phyloP scores from a whole-genome alignment of 1,140 invertebrate species.

The Zeugodacus cucurbitae region DNA sequence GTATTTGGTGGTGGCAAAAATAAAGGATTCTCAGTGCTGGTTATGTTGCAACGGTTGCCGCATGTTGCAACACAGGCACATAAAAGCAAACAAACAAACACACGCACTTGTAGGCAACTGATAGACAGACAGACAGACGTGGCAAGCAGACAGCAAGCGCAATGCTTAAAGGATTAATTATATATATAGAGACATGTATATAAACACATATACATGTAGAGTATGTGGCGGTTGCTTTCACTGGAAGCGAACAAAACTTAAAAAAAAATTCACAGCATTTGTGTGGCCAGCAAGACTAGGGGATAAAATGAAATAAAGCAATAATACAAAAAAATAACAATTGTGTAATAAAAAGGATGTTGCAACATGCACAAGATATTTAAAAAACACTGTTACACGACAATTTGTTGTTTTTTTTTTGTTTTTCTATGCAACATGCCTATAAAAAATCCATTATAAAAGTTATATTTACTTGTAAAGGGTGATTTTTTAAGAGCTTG shows the following conservation, averaged over 20 bases:
- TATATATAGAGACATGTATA: neutral
- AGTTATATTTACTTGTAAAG: neutral
- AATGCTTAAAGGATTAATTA: conserved; percentile 28
- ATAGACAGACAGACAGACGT: neutral
- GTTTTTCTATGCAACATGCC: too few relatives aligned
- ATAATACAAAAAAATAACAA: neutral
- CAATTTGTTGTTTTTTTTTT: neutral
- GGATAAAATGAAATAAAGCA: neutral
- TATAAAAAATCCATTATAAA: neutral
- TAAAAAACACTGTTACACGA: neutral
- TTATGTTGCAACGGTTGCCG: conserved; percentile 7
- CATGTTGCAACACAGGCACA: neutral
- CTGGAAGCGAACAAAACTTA: too few relatives aligned
- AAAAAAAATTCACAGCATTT: neutral
- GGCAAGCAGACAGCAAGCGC: neutral
- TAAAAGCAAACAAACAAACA: neutral
- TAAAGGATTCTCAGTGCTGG: neutral
- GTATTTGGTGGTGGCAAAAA: conserved; percentile 5
- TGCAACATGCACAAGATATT: neutral
- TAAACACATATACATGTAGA: neutral
- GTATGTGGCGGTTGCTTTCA: neutral
- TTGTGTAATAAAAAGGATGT: neutral
- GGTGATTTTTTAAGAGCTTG: too few relatives aligned
- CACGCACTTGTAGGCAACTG: neutral
- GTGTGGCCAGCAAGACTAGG: neutral